Evolutionary conservation across 1,140 invertebrate species (phyloP), one percentile per base, ranked within the genome.

Genomic region (Liolophura sinensis): DNA sequence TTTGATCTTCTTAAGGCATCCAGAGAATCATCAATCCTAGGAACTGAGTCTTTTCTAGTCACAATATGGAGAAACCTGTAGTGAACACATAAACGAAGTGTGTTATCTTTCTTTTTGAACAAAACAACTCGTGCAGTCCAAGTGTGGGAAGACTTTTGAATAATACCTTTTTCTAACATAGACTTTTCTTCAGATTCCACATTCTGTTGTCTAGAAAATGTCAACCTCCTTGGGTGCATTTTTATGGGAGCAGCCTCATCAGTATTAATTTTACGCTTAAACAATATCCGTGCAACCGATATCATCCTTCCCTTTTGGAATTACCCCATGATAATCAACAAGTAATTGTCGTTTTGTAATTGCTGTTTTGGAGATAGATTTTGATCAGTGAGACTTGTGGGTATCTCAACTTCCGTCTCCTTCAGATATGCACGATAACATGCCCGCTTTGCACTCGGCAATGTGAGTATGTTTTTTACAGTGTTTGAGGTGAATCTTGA

Each of bases 21-120:
- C 0, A 89, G 62, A 7, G 71, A 74, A 18, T 87, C 83, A 31
- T 87, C 81, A 40, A 88, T 86, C 6, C 72, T 57, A 0, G 85
- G 87, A 1, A 88, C 62, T 71, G 88, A 87, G 68, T 84, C 86
- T 52, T 75, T 70, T 0, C 75, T 72, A 0, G 82, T 87, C 0
- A 72, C 73, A 62, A 5, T 7, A 73, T 88, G 88, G 12, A 89
- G 49, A 25, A 60, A 50, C 49, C 86, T 48, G 72, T 80, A 88
- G 74, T 88, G 85, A 0, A 87, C 68, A 69, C 81, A 86, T 65
- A 87, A 67, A 64, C 83, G 71, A 31, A 76, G 60, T 54, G 76
- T 58, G 56, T 84, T 78, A 78, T 87, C 75, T 48, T 86, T 86
- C 65, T 90, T 90, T 62, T 88, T 89, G 1, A 75, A 69, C n/a